Base-by-base conservation (phyloP, 2,888 invertebrate species). In the Torymus auratus region DNA sequence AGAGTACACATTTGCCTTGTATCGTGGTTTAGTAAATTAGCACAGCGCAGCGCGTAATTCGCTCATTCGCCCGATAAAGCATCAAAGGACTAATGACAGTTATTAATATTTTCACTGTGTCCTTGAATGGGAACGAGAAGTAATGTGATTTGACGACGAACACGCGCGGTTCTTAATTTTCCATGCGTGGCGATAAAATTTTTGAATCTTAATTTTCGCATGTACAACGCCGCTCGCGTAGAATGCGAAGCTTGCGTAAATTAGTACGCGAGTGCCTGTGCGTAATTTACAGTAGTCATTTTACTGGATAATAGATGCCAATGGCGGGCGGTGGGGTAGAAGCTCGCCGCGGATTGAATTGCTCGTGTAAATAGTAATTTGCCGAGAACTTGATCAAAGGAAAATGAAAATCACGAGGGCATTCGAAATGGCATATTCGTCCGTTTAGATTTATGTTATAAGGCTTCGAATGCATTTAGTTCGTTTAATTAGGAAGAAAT, bases 331-430 rank as follows among this genome's bases (percentile, higher is more conserved):
- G 71, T 70, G 56, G 71, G 64, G 65, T 52, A 3, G 7, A 7
- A 10, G 41, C 41, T 41, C 41, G 7, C 41, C 41, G 41, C 41
- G 82, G 71, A 82, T 82, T 78, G 80, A 80, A 78, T 82, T 82
- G 78, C 78, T 69, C 56, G 82, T 78, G 76, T 73, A 82, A 82
- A 80, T 80, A 82, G 67, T 77, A 78, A 80, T 80, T 80, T 80
- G 58, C 70, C 13, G 82, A 72, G 78, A 78, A 77, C 17, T 80
- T 77, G 70, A 82, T 82, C 77, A 80, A 80, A 82, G 78, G 76
- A 82, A 79, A 73, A 82, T 76, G 75, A 82, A 79, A 72, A 72
- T 82, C 65, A 76, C 56, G 69, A 72, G 41, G 15, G 71, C 52
- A 28, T 67, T 68, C 13, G 52, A 67, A 74, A 56, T 61, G 53